These are phyloP conservation scores for Rallus crepitans DNA, from an alignment of 2,797 vertebrate genomes.

Conservation along the genomic window DNA sequence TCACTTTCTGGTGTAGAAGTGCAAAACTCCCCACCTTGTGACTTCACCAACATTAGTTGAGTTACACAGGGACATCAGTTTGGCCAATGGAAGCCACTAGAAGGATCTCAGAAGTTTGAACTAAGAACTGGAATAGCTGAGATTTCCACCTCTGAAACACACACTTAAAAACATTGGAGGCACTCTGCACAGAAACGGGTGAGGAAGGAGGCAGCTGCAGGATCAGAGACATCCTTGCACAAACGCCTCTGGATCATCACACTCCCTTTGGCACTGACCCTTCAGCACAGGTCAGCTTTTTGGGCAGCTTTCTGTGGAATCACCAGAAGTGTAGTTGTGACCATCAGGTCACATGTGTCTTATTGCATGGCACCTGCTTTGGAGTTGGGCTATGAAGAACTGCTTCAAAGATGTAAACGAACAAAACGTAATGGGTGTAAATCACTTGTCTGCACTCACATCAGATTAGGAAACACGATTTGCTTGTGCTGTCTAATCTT, in stretches of 20 bases:
- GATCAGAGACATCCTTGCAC: background rate
- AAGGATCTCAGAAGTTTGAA: background rate
- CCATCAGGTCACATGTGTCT: background rate
- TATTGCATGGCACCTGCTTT: background rate
- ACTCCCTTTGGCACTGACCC: background rate
- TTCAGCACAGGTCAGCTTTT: background rate
- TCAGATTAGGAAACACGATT: background rate
- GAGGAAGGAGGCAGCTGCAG: background rate
- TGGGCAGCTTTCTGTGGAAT: background rate
- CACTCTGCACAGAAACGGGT: background rate
- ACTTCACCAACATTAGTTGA: background rate
- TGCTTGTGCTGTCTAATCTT: background rate
- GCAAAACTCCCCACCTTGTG: background rate
- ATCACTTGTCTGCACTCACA: background rate
- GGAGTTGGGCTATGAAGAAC: background rate
- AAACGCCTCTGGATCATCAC: background rate
- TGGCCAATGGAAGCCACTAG: background rate
- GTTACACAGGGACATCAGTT: background rate
- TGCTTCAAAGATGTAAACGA: background rate
- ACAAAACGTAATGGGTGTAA: background rate
- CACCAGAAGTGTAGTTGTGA: background rate
- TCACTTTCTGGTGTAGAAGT: background rate
- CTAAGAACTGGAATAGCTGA: background rate
- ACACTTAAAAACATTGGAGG: background rate
- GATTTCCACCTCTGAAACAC: background rate